Evolutionary conservation across 2,113 vertebrate species (phyloP), one percentile per base, ranked within the genome.

Genomic region (Engystomops pustulosus): DNA sequence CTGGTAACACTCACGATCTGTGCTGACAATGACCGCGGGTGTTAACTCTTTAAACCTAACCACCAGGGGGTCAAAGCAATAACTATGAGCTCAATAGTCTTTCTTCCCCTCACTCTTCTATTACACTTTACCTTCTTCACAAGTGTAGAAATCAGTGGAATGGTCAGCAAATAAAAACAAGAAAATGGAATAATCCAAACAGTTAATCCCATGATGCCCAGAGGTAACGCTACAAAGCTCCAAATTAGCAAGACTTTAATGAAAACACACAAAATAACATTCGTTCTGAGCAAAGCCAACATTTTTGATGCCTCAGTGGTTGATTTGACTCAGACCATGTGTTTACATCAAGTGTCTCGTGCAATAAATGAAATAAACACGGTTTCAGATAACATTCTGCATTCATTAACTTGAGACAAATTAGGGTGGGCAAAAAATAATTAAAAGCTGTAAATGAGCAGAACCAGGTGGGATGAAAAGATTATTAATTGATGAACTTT

Each of bases 361-460:
- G 49, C 49, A 55, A 36, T 34, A 76, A 76, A 76, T 76, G 30
- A 36, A 76, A 53, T 7, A 74, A 74, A 38, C 41, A 53, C 45
- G 17, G 27, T 10, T 76, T 18, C 1, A 8, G 47, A 53, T 34
- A 76, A 76, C 74, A 55, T 23, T 53, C 27, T 4, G 17, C 20
- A 9, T 25, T 38, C 34, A 69, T 74, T 45, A 74, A 53, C 74
- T 34, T 55, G 15, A 36, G 47, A 23, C 27, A 23, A 36, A 53
- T 55, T 34, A 76, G 18, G 49, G 49, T 55, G 74, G 74, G 47
- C 70, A 72, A 30, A 34, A 76, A 76, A 53, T 53, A 32, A 74
- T 27, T 74, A 74, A 47, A 47, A 74, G 30, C 41, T 74, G 25
- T 4, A 47, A 49, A 74, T 74, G 44, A 47, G 70, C 44, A 45